phyloP scores from a whole-genome alignment of 2,888 invertebrate species.

The Pterobdella sp. region DNA sequence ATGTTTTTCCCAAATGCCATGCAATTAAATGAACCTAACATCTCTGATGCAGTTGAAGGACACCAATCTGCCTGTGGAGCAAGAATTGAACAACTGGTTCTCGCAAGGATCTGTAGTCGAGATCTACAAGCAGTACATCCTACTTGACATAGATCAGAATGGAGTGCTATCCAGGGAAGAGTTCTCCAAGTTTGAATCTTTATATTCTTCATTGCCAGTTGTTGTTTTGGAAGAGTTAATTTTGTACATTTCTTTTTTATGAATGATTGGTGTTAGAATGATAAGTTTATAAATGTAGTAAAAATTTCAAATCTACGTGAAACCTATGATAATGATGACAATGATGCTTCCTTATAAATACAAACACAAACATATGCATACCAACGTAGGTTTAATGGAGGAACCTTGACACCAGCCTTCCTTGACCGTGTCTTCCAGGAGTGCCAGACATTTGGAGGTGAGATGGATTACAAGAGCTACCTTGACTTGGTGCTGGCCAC shows the following conservation, averaged over 20 bases:
- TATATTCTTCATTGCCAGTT: neutral
- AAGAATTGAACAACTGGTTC: slow-evolving; percentile 64
- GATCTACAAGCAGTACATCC: slow-evolving; percentile 87
- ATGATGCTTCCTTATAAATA: neutral
- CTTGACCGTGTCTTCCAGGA: slow-evolving; percentile 88
- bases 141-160: slow-evolving; percentile 85
- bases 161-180: slow-evolving; percentile 85
- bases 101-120: slow-evolving; percentile 61
- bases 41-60: slow-evolving; percentile 69
- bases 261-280: neutral
- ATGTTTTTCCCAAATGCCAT: no score
- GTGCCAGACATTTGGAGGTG: slow-evolving; percentile 76
- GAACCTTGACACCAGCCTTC: slow-evolving; percentile 81
- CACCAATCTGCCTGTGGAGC: slow-evolving; percentile 72
- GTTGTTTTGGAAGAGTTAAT: neutral
- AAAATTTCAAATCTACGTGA: neutral
- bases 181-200: slow-evolving; percentile 61
- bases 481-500: slow-evolving; percentile 84
- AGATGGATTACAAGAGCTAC: slow-evolving; percentile 84
- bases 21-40: no score
- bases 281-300: neutral
- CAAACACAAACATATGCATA: neutral
- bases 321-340: neutral
- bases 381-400: slow-evolving; percentile 68
- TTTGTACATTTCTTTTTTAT: slow-evolving; percentile 10